Evolutionary conservation across 2,888 invertebrate species (phyloP).

Genomic region (Hirudinaria manillensis): DNA sequence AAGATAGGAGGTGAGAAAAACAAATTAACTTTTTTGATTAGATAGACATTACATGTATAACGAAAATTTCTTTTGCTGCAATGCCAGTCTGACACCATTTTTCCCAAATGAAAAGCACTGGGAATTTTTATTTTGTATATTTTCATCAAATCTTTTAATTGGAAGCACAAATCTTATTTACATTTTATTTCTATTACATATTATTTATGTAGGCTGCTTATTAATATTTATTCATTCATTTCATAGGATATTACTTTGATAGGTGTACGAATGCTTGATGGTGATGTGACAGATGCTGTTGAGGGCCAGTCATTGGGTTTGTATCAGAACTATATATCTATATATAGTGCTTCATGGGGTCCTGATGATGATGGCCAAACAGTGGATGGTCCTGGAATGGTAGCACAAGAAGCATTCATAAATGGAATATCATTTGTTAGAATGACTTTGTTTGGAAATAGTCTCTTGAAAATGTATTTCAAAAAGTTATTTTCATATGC

Average conservation of each 20-base stretch:
- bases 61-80: no score
- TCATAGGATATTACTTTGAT: not conserved
- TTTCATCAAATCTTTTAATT: no score
- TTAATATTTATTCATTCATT: no score
- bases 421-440: slow-evolving; percentile 69
- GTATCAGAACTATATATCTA: slow-evolving; percentile 92
- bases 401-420: slow-evolving; percentile 88
- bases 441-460: not conserved
- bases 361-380: slow-evolving; percentile 97
- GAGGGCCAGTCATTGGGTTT: slow-evolving; percentile 89
- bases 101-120: no score
- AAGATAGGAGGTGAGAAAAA: slow-evolving; percentile 71
- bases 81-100: no score
- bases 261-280: slow-evolving; percentile 88
- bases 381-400: slow-evolving; percentile 90
- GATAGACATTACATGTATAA: no score
- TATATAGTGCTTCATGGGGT: slow-evolving; percentile 95
- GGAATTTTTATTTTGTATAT: no score
- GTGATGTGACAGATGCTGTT: slow-evolving; percentile 93
- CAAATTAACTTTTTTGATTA: no score
- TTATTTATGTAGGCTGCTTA: no score
- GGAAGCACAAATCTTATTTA: no score
- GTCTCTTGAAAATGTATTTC: not conserved
- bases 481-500: not conserved
- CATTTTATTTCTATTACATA: no score